Conservation (phyloP, 2,888 invertebrate genomes). For the Ochropleura plecta region DNA sequence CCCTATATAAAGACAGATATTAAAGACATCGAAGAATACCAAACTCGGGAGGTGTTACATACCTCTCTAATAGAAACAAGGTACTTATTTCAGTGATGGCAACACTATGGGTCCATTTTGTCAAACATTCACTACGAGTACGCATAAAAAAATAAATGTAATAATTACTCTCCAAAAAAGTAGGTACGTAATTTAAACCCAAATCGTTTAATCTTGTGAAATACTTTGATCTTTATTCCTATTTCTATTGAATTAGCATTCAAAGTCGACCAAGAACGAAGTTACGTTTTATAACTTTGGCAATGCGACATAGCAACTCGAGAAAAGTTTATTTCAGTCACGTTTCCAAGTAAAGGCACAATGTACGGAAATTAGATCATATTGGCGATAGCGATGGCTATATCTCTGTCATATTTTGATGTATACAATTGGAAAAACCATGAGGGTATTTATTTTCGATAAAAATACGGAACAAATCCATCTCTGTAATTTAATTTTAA, state of each 20-base stretch:
- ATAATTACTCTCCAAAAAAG: neutral
- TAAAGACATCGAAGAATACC: neutral
- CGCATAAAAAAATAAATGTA: neutral
- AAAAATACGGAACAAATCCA: no score
- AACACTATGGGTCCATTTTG: neutral
- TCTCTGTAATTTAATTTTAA: no score
- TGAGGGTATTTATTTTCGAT: neutral
- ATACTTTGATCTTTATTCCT: slow-evolving; percentile 8
- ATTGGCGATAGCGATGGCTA: neutral
- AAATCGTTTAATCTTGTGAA: neutral
- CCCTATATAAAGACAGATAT: no score
- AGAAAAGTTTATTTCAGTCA: neutral
- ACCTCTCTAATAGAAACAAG: neutral
- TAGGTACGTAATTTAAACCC: neutral
- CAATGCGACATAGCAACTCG: neutral
- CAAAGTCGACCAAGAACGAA: slow-evolving; percentile 8
- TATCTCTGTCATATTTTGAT: neutral
- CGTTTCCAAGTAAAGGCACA: neutral
- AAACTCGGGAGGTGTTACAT: neutral
- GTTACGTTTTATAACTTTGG: slow-evolving; percentile 29
- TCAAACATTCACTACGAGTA: neutral
- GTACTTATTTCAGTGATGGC: neutral
- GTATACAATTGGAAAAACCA: neutral
- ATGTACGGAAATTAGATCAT: slow-evolving; percentile 11
- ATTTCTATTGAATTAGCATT: neutral